phyloP scores from a whole-genome alignment of 1,140 invertebrate genomes.

The Calliphora vicina region DNA sequence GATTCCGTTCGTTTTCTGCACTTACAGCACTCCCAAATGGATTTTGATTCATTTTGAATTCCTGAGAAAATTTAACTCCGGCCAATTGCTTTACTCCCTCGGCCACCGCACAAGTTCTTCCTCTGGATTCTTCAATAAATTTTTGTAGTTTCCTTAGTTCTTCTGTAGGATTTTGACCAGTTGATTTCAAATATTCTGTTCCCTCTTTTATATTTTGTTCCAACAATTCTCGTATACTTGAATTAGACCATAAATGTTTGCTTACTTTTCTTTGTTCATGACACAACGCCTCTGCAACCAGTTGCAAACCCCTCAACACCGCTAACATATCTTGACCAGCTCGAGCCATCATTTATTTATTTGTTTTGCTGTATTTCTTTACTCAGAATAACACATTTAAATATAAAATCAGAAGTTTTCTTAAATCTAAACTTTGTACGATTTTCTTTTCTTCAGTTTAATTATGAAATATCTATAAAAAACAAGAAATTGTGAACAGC shows the following conservation, averaged over 20 bases:
- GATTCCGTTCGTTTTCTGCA: neutral
- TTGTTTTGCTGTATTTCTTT: neutral
- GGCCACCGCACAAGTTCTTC: conserved; percentile 53
- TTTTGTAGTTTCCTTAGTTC: conserved; percentile 48
- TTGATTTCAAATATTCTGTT: conserved; percentile 51
- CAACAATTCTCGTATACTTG: conserved; percentile 67
- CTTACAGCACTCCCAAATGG: neutral
- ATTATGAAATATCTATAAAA: conserved; percentile 31
- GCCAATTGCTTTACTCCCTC: conserved; percentile 50
- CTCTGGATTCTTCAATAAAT: conserved; percentile 50
- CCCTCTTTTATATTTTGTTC: conserved; percentile 60
- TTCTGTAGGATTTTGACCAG: conserved; percentile 46
- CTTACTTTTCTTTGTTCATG: conserved; percentile 68
- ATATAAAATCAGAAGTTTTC: neutral
- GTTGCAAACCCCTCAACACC: conserved; percentile 69
- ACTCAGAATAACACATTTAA: neutral
- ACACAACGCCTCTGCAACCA: conserved; percentile 68
- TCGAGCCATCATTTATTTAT: conserved; percentile 47
- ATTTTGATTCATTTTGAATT: conserved; percentile 43
- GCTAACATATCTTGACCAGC: conserved; percentile 67
- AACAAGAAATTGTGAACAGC: conserved; percentile 12
- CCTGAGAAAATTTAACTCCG: conserved; percentile 43
- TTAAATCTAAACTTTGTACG: neutral
- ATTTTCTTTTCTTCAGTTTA: neutral
- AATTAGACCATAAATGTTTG: conserved; percentile 71